Percentiles rank a stretch among this genome's conserved stretches.
Conservation (phyloP, 1,140 invertebrate genomes). For the Lethrus apterus region DNA sequence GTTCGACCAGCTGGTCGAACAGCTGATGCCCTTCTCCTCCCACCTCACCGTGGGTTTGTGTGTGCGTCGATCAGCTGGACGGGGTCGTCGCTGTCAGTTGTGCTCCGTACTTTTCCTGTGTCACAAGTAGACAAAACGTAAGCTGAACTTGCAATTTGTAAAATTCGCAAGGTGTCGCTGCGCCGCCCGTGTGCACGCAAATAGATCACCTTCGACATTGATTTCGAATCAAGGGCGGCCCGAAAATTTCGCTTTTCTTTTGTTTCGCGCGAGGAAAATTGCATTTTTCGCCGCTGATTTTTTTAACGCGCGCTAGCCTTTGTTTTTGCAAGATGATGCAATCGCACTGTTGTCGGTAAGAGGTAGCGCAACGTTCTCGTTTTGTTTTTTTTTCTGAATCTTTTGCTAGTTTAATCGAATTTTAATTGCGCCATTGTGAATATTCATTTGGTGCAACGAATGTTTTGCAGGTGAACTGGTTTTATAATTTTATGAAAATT, state of each 20-base stretch:
- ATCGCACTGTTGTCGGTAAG: too few species aligned
- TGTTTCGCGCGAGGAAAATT: neutral
- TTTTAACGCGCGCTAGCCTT: neutral
- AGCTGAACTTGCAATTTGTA: conserved; percentile 1
- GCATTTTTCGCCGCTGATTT: neutral
- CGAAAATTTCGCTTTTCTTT: conserved; percentile 12
- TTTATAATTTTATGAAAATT: too few species aligned
- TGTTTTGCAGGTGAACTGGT: too few species aligned
- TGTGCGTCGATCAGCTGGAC: conserved; percentile 16
- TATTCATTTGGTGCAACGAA: too few species aligned
- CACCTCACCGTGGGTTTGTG: neutral
- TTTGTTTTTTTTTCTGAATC: too few species aligned
- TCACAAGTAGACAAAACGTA: conserved; percentile 16
- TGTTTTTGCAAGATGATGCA: conserved; percentile 1
- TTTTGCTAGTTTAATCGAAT: too few species aligned
- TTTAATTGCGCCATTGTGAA: too few species aligned
- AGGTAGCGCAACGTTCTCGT: too few species aligned
- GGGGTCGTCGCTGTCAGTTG: conserved; percentile 14
- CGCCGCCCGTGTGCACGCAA: conserved; percentile 1
- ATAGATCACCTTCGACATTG: conserved; percentile 9
- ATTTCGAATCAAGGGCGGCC: conserved; percentile 15
- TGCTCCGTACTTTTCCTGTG: conserved; percentile 16
- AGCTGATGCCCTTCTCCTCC: conserved; percentile 12
- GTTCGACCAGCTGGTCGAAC: conserved; percentile 16
- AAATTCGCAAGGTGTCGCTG: conserved; percentile 1